Conservation (phyloP, 2,797 vertebrate genomes). For the Rhinella marina region DNA sequence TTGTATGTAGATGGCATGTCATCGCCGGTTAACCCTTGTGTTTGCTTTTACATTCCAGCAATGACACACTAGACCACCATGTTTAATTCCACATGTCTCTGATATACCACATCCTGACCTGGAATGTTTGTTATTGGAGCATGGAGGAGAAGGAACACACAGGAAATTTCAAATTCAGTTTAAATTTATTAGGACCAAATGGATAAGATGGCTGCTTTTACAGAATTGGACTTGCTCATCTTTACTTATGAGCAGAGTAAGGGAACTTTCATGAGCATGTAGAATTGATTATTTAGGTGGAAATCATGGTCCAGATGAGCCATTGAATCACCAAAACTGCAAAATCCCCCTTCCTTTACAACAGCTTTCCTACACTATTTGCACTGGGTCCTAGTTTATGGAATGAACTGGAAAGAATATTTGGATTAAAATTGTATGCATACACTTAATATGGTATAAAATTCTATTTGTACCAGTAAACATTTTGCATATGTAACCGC, state of each 20-base stretch:
- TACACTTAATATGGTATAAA: background rate
- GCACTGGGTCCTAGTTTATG: background rate
- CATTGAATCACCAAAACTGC: no score
- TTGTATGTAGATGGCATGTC: slow-evolving; percentile 5
- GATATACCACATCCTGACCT: background rate
- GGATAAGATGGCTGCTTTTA: no score
- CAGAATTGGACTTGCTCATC: no score
- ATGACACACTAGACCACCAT: background rate
- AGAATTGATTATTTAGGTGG: no score
- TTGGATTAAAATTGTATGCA: background rate
- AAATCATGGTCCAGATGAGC: no score
- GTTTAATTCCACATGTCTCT: background rate
- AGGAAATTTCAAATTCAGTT: no score
- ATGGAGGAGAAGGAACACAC: background rate
- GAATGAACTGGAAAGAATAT: background rate
- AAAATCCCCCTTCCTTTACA: background rate
- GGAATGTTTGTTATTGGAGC: slow-evolving; percentile 4
- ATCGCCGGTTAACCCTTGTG: slow-evolving; percentile 21
- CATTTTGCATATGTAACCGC: background rate
- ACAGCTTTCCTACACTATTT: background rate
- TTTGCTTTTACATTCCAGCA: slow-evolving; percentile 36
- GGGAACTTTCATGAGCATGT: no score
- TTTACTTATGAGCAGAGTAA: no score
- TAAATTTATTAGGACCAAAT: no score
- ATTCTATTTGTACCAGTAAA: background rate